phyloP scores from a whole-genome alignment of 2,888 invertebrate genomes.

The Syrista parreyssii region DNA sequence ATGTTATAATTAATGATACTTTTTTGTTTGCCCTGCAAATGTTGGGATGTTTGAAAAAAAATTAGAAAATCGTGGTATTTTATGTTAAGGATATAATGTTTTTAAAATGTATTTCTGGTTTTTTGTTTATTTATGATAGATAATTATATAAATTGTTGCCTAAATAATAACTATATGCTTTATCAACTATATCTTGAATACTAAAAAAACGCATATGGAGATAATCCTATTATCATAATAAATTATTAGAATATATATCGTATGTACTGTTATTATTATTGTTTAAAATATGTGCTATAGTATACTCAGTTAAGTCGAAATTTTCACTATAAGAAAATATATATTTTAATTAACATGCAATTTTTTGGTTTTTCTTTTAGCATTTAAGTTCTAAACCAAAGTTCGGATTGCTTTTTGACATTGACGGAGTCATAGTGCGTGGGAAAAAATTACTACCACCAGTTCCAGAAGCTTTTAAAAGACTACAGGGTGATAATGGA shows the following conservation, averaged over 20 bases:
- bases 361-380: constrained; percentile 37
- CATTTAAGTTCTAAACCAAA: constrained; percentile 55
- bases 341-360: background rate
- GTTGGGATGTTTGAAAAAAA: background rate
- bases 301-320: background rate
- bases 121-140: background rate
- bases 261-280: background rate
- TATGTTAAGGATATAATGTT: too few species aligned
- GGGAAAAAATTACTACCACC: constrained; percentile 72
- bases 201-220: background rate
- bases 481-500: constrained; percentile 68
- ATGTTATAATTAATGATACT: background rate
- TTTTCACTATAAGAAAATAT: background rate
- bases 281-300: background rate
- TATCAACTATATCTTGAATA: background rate
- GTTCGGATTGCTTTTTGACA: constrained; percentile 76
- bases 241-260: background rate
- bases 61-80: too few species aligned
- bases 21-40: background rate
- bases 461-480: constrained; percentile 70
- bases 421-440: constrained; percentile 75
- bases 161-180: background rate
- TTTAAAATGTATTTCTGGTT: background rate
- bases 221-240: background rate
- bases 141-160: background rate